A percentile compares a stretch with the other conserved stretches of the same genome.
Conservation (phyloP, 2,113 vertebrate genomes). For the Motacilla tschutschensis region DNA sequence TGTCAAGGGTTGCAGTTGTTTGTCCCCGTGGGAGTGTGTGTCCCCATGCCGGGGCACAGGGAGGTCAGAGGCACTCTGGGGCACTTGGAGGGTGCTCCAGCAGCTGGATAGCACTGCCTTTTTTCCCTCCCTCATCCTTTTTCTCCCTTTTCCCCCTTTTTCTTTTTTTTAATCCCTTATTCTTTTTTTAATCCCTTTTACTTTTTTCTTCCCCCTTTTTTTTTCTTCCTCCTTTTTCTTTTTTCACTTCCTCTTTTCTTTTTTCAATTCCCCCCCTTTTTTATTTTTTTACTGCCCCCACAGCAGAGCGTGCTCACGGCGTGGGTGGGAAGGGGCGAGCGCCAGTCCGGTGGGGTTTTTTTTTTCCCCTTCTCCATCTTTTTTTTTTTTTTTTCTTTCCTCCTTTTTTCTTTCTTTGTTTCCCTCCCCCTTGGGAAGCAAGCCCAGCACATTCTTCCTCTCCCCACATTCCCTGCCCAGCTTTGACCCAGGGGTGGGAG, state of each 20-base stretch:
- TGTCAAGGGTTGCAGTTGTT: background rate
- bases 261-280: background rate
- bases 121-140: background rate
- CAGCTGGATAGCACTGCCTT: background rate
- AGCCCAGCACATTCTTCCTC: background rate
- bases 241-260: background rate
- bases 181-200: background rate
- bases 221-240: too few relatives aligned
- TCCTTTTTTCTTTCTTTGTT: background rate
- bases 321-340: too few relatives aligned
- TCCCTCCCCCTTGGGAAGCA: background rate
- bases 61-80: background rate
- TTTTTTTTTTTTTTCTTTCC: too few relatives aligned
- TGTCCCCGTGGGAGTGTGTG: background rate
- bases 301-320: too few relatives aligned
- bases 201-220: rapidly evolving
- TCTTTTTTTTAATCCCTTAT: background rate
- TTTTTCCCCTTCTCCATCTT: too few relatives aligned
- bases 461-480: background rate
- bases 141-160: background rate
- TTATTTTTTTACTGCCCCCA: background rate
- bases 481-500: background rate
- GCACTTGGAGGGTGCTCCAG: background rate
- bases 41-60: rapidly evolving
- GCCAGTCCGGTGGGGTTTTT: too few relatives aligned